Percentiles rank a stretch among this genome's conserved stretches.
Conservation (phyloP, 2,113 vertebrate species). For the Epinephelus fuscoguttatus region DNA sequence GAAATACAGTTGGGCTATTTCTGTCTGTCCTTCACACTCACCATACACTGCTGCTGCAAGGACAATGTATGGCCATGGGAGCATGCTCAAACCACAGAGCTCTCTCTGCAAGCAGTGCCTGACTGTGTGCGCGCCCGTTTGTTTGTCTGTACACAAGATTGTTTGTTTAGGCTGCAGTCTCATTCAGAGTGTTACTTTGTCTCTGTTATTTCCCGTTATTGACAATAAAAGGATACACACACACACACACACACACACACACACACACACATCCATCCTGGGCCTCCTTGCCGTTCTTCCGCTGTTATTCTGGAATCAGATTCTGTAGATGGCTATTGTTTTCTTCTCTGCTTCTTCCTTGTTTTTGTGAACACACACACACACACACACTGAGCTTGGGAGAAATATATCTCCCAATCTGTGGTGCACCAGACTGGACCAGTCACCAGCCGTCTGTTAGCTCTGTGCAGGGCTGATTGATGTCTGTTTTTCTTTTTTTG, state of each 20-base stretch:
- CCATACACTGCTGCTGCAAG: slow-evolving; percentile 38
- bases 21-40: slow-evolving; percentile 51
- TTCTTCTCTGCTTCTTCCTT: slow-evolving; percentile 30
- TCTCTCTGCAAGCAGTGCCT: background rate
- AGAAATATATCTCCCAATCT: slow-evolving; percentile 1
- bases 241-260: slow-evolving; percentile 10
- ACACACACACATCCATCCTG: slow-evolving; percentile 16
- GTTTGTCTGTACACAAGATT: slow-evolving; percentile 52
- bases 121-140: slow-evolving; percentile 1
- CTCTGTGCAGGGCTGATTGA: slow-evolving; percentile 27
- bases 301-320: slow-evolving; percentile 28
- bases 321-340: slow-evolving; percentile 42
- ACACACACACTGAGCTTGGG: slow-evolving; percentile 9
- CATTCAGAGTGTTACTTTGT: slow-evolving; percentile 66
- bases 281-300: slow-evolving; percentile 28
- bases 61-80: slow-evolving; percentile 36
- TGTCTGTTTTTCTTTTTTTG: background rate
- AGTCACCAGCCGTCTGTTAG: slow-evolving; percentile 15
- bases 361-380: slow-evolving; percentile 17
- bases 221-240: slow-evolving; percentile 49
- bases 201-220: slow-evolving; percentile 72
- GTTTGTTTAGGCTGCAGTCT: slow-evolving; percentile 63
- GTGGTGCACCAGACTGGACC: slow-evolving; percentile 18
- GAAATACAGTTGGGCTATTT: slow-evolving; percentile 65
- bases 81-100: background rate